Evolutionary conservation across 2,888 invertebrate species (phyloP), one percentile per base, ranked within the genome.

Genomic region (Lathronympha strigana): DNA sequence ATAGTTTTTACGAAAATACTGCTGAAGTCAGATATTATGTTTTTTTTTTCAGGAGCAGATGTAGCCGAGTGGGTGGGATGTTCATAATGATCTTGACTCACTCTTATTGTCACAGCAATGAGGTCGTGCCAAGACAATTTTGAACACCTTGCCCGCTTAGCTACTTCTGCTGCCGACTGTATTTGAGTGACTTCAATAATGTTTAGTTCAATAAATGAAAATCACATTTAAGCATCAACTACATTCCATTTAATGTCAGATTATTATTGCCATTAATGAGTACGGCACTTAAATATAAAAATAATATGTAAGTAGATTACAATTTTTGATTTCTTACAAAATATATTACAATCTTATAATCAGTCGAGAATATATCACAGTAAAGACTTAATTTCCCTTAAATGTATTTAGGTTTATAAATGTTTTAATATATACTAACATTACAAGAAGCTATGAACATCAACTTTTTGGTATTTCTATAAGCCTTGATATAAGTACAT

Each of bases 351-450:
- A 73, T 77, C 75, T 73, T 80, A 87, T 83, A 87, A 82, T 87
- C 88, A 82, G 73, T 82, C 77, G 77, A 77, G 72, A 73, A 74
- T 79, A 79, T 89, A 90, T 90, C 90, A 90, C 89, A 90, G 89
- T 79, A 79, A 82, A 74, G 69, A 57, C 58, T 40, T 61, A 60
- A 64, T 55, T 54, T 38, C 11, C 11, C 47, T 61, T 38, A 36
- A 51, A 64, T 45, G 43, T 64, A 64, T 21, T 0, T 5, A 21
- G 4, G 13, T 19, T 33, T 31, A 40, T 17, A 33, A 43, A 53
- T 21, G 15, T 43, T 19, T 38, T 33, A 5, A 19, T 21, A 11
- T 43, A 3, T 43, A 19, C 8, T 19, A 43, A 8, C 0, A 25
- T 47, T 61, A 43, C 43, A 54, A 25, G 13, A 21, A 54, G 36